Evolutionary conservation across 2,113 vertebrate species (phyloP).

Genomic region (Otolemur garnettii): DNA sequence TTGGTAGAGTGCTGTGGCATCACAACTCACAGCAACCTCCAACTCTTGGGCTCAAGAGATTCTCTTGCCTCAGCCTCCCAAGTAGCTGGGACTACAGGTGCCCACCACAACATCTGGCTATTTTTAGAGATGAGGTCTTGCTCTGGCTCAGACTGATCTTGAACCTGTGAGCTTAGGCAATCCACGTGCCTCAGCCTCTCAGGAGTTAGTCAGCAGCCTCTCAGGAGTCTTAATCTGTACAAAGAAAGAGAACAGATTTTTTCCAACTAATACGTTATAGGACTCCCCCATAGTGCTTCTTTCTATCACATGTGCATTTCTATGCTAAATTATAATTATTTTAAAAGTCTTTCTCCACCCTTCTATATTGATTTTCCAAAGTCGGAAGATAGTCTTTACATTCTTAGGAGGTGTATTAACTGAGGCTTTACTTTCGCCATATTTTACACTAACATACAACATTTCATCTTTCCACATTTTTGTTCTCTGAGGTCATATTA

Average conservation of each 20-base stretch:
- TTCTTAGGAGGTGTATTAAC: constrained; percentile 63
- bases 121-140: no score
- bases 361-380: constrained; percentile 86
- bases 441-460: constrained; percentile 83
- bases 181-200: no score
- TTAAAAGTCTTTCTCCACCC: constrained; percentile 80
- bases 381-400: constrained; percentile 83
- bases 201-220: no score
- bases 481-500: constrained; percentile 78
- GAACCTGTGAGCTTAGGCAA: no score
- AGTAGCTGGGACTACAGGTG: no score
- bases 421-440: constrained; percentile 77
- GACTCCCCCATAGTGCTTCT: constrained; percentile 79
- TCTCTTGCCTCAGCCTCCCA: no score
- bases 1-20: no score
- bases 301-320: constrained; percentile 83
- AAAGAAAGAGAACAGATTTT: constrained; percentile 80
- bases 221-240: constrained; percentile 74
- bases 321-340: constrained; percentile 85
- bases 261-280: constrained; percentile 85
- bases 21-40: no score
- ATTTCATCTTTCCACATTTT: constrained; percentile 80
- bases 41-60: no score
- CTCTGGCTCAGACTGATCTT: no score
- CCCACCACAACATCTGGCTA: no score